Evolutionary conservation across 2,888 invertebrate species (phyloP), one percentile per base, ranked within the genome.

Genomic region (Salticus scenicus): DNA sequence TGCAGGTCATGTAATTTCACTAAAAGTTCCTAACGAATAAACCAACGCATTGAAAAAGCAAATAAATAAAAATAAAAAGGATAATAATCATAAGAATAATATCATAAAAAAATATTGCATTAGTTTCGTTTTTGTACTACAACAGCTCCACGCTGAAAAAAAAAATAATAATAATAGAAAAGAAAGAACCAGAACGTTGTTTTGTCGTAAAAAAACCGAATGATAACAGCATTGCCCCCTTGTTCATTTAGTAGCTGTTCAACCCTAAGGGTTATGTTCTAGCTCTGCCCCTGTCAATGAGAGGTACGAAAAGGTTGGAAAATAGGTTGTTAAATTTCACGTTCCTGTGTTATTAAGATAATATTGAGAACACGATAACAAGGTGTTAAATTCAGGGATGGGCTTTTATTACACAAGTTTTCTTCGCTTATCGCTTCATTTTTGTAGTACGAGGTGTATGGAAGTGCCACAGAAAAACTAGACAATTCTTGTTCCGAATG

Each of bases 201-300:
- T 76, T 84, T 67, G 77, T 73, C 72, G 57, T 72, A 77, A 84
- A 77, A 73, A 74, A 75, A 77, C 73, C 67, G 83, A 72, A 77
- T 67, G 83, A 84, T 84, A 84, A 84, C 83, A 77, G 83, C 69
- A 63, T 76, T 76, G 66, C 72, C 83, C 73, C 77, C 77, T 83
- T 70, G 71, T 83, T 83, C 83, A 83, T 83, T 83, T 83, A 72
- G 66, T 66, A 76, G 77, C 67, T 51, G 66, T 57, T 72, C 83
- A 67, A 66, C 83, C 83, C 83, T 77, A 31, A 73, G 83, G 83
- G 83, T 84, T 73, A 73, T 78, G 77, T 77, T 84, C 77, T 69
- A 33, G 14, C 10, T 57, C 70, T 70, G 57, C 75, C 76, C 76
- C 72, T 73, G 73, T 73, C 77, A 67, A 63, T 69, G 33, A 66